Base-by-base conservation (phyloP, 2,888 invertebrate genomes). In the Macropis europaea region DNA sequence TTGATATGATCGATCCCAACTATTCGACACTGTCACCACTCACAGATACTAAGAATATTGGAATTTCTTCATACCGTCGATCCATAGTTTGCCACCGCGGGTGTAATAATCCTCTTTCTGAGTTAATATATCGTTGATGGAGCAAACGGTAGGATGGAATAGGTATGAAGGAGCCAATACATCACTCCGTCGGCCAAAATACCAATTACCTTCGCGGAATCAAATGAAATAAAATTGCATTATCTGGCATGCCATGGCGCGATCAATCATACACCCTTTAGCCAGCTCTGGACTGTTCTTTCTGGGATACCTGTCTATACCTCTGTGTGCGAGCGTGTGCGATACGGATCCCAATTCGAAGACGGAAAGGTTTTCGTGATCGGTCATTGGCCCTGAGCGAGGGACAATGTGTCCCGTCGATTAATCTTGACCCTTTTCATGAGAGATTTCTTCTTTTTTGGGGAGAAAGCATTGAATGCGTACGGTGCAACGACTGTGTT, bases 141-240 rank as follows among this genome's bases (percentile, higher is more conserved):
- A 43, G 28, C 6, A 24, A 54, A 50, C n/a, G 34, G 24, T 28
- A 45, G 17, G 75, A 52, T 42, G 50, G 57, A 38, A 50, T 26
- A 61, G 59, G 50, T 38, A 68, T 19, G 50, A 69, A 77, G 52
- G 57, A 60, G 83, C 88, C 89, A 84, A 89, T 89, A 88, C 89
- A 89, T 89, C 88, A 89, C 86, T 79, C 76, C 75, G 82, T 82
- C 83, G 85, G 75, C 87, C 89, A 86, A 89, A 88, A 89, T 84
- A 87, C 88, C 89, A 89, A 89, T 89, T 89, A 89, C 88, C 87
- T 82, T 75, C 84, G 84, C 77, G 85, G 85, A 90, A 89, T 89
- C 89, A 88, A 90, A 89, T 89, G 88, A 89, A 89, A 90, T 89
- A 89, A 89, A 89, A 90, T 89, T 89, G 88, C 88, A 88, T 89